Evolutionary conservation across 2,797 vertebrate species (phyloP).

Genomic region (Adrianichthys oophorus): DNA sequence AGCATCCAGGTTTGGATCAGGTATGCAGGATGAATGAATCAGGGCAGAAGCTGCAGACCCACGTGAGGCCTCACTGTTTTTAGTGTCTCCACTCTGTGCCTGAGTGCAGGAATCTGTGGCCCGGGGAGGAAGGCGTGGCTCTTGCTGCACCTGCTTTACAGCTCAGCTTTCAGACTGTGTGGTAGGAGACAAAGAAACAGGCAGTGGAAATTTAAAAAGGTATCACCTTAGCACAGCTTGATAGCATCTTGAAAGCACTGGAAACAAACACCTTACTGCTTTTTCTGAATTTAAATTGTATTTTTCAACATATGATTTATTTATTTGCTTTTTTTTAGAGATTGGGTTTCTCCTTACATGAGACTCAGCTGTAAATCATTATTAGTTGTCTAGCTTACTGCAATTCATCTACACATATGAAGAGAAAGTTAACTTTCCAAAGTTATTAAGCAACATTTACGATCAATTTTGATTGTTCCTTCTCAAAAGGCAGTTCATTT

Average conservation of each 20-base stretch:
- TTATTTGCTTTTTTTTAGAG: no score
- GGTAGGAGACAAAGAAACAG: constrained; percentile 26
- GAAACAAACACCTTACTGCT: neutral
- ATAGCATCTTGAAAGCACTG: neutral
- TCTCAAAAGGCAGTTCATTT: no score
- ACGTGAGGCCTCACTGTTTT: constrained; percentile 27
- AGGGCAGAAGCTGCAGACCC: constrained; percentile 44
- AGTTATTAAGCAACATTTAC: no score
- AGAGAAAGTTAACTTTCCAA: no score
- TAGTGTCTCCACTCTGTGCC: constrained; percentile 36
- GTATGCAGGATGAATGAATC: constrained; percentile 45
- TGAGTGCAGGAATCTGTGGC: constrained; percentile 65
- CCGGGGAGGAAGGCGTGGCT: constrained; percentile 58
- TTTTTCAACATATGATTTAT: no score
- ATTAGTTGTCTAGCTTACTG: no score
- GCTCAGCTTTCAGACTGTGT: constrained; percentile 46
- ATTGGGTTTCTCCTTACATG: no score
- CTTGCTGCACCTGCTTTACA: constrained; percentile 72
- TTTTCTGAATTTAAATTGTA: no score
- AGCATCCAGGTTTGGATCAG: constrained; percentile 17
- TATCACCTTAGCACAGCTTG: constrained; percentile 25
- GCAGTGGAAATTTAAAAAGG: constrained; percentile 51
- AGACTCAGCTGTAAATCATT: no score
- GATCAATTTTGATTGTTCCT: no score
- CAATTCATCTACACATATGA: no score